Percentiles rank a stretch among this genome's conserved stretches.
phyloP scores from a whole-genome alignment of 1,140 invertebrate species.

The Andrena cerasifolii region DNA sequence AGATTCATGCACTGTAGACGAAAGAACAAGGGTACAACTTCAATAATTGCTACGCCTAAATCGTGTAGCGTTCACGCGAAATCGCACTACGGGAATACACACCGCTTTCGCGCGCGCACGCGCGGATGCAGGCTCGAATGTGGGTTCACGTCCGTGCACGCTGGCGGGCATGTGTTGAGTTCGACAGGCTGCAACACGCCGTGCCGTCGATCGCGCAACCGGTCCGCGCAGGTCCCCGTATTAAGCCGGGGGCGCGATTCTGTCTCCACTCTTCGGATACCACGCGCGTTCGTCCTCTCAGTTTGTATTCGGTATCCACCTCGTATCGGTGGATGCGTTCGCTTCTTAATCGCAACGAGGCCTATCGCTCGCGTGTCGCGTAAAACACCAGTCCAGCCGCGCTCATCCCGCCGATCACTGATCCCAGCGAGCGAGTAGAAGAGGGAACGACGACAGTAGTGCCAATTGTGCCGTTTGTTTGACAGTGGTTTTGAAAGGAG shows the following conservation, averaged over 20 bases:
- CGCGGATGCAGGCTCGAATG: not conserved
- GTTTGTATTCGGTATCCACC: constrained; percentile 71
- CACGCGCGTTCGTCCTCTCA: constrained; percentile 71
- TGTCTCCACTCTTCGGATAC: constrained; percentile 72
- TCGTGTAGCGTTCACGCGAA: too few relatives aligned
- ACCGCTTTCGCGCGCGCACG: constrained; percentile 26
- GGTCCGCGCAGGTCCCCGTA: constrained; percentile 76
- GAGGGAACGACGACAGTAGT: constrained; percentile 24
- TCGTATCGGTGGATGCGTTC: constrained; percentile 61
- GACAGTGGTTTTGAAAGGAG: constrained; percentile 48
- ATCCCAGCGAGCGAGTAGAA: not conserved
- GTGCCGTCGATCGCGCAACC: constrained; percentile 64
- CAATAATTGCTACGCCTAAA: too few relatives aligned
- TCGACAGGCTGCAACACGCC: too few relatives aligned
- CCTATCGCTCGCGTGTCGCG: not conserved
- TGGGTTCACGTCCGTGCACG: not conserved
- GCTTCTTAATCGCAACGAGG: constrained; percentile 35
- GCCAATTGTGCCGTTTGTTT: constrained; percentile 56
- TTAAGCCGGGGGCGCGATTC: constrained; percentile 78
- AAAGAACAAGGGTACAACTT: too few relatives aligned
- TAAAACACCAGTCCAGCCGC: not conserved
- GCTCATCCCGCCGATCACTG: not conserved
- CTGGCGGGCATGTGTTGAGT: constrained; percentile 33
- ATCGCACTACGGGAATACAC: not conserved
- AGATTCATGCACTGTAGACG: too few relatives aligned